A percentile compares a stretch with the other conserved stretches of the same genome.
These are phyloP conservation scores for Cricetomys ansorgei DNA, from an alignment of 2,113 vertebrate species.

Conservation along the genomic window DNA sequence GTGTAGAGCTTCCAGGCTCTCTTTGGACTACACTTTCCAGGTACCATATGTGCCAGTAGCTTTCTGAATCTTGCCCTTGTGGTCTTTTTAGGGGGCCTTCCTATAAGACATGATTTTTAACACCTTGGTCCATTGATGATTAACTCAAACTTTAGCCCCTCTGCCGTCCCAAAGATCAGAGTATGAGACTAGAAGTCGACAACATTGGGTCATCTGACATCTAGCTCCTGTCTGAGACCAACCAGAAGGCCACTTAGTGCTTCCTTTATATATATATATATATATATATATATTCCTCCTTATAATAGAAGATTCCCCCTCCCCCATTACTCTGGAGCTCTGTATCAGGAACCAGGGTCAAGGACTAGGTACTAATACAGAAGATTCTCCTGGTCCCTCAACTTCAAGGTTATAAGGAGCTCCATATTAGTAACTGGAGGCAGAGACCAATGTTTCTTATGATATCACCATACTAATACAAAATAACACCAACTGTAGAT, in stretches of 20 bases:
- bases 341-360: neutral
- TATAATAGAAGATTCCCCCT: too few species aligned
- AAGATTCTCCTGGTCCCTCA: neutral
- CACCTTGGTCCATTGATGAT: too few species aligned
- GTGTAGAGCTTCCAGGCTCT: neutral
- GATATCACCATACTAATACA: neutral
- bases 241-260: neutral
- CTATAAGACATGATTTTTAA: neutral
- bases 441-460: neutral
- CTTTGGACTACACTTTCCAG: neutral
- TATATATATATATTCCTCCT: too few species aligned
- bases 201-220: neutral
- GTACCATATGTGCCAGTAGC: neutral
- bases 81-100: neutral
- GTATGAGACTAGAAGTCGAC: neutral
- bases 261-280: too few species aligned
- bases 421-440: too few species aligned
- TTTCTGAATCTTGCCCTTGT: neutral
- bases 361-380: neutral
- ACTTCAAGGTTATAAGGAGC: neutral
- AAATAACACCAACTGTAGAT: neutral
- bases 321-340: neutral
- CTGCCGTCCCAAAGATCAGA: neutral
- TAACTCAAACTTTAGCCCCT: neutral
- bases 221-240: neutral